Evolutionary conservation across 2,797 vertebrate genomes (phyloP).

Genomic region (Chiroxiphia lanceolata): DNA sequence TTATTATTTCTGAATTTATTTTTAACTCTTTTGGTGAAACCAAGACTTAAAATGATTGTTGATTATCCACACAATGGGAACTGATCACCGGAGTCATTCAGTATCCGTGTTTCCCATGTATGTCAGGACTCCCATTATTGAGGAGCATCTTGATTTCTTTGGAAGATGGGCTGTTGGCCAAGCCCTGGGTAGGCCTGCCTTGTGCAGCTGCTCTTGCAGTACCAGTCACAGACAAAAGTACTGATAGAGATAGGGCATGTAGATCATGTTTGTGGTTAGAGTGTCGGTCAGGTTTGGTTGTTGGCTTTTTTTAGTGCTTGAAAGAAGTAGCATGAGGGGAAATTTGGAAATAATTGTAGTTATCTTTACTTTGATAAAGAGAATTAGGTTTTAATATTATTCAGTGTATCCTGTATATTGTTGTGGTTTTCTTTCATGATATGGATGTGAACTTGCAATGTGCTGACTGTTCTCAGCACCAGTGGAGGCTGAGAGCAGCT

Average conservation of each 20-base stretch:
- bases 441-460: neutral
- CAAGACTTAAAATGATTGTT: neutral
- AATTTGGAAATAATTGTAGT: neutral
- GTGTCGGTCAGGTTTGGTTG: neutral
- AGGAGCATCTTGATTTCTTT: neutral
- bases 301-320: neutral
- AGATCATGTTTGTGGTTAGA: neutral
- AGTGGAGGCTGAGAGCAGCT: neutral
- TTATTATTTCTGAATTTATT: neutral
- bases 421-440: neutral
- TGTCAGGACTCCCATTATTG: neutral
- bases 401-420: neutral
- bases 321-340: neutral
- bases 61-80: neutral
- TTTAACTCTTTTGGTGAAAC: neutral
- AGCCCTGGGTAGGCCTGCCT: neutral
- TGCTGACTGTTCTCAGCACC: neutral
- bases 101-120: neutral
- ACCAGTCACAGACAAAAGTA: neutral
- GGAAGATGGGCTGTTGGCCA: neutral
- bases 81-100: neutral
- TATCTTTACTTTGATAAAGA: neutral
- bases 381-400: neutral
- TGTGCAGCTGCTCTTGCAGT: neutral
- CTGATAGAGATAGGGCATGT: accelerated